A percentile compares a stretch with the other conserved stretches of the same genome.
phyloP scores from a whole-genome alignment of 2,113 vertebrate species.

The Connochaetes taurinus region DNA sequence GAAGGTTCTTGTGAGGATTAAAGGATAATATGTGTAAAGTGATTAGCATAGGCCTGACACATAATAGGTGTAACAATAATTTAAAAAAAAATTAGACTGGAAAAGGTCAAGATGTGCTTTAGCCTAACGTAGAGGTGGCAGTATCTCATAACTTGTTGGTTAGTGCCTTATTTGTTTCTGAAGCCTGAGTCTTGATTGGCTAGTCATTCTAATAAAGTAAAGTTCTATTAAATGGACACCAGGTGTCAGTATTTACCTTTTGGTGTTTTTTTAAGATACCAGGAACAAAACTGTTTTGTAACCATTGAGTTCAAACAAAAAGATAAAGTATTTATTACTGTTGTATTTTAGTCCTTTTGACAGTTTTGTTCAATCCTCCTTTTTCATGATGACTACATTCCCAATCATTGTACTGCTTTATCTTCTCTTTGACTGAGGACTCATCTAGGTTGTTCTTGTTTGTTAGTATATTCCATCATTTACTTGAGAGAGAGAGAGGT shows the following conservation, averaged over 20 bases:
- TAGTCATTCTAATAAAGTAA: not conserved
- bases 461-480: conserved; percentile 77
- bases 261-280: conserved; percentile 29
- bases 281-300: conserved; percentile 71
- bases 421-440: conserved; percentile 75
- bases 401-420: conserved; percentile 75
- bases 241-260: conserved; percentile 78
- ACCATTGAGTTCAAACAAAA: conserved; percentile 76
- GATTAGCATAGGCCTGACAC: not conserved
- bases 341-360: conserved; percentile 79
- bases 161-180: not conserved
- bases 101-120: not conserved
- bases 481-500: conserved; percentile 75
- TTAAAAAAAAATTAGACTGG: not conserved
- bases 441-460: conserved; percentile 73
- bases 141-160: not conserved
- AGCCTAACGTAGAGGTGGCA: not conserved
- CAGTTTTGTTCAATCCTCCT: conserved; percentile 78
- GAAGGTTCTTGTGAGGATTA: not conserved
- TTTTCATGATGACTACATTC: conserved; percentile 78
- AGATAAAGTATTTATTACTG: conserved; percentile 79
- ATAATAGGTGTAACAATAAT: not conserved
- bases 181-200: not conserved
- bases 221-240: conserved; percentile 68
- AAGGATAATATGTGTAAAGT: conserved; percentile 11